phyloP scores from a whole-genome alignment of 1,140 invertebrate genomes.

The Ditylenchus dipsaci region DNA sequence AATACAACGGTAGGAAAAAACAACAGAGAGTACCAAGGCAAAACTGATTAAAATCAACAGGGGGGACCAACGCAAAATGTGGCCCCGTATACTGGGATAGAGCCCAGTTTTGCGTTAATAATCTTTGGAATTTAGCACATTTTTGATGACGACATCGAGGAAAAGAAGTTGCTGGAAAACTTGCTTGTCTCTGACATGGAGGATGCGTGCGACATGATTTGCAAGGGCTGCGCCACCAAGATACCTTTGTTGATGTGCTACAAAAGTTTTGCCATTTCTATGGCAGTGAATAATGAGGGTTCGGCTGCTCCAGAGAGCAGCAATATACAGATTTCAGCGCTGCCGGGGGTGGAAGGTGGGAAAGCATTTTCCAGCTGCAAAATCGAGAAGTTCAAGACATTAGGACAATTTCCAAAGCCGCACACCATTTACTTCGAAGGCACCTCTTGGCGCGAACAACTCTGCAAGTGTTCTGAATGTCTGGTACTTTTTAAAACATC shows the following conservation, averaged over 20 bases:
- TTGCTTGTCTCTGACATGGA: conserved; percentile 8
- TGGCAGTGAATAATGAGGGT: not conserved
- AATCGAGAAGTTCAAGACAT: conserved; percentile 11
- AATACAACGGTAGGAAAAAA: too few relatives aligned
- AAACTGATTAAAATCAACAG: too few relatives aligned
- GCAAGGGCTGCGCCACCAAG: conserved; percentile 30
- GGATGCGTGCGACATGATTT: conserved; percentile 29
- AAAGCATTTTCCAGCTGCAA: conserved; percentile 14
- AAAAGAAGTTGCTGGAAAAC: conserved; percentile 6
- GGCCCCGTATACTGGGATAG: too few relatives aligned
- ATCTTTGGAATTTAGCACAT: conserved; percentile 21
- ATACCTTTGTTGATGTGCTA: conserved; percentile 39
- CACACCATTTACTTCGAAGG: conserved; percentile 3
- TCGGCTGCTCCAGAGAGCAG: not conserved
- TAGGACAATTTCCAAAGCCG: conserved; percentile 3
- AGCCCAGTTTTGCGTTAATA: too few relatives aligned
- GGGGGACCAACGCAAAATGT: too few relatives aligned
- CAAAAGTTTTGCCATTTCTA: not conserved
- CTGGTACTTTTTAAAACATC: conserved; percentile 25
- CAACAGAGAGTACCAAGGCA: too few relatives aligned
- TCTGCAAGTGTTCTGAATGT: conserved; percentile 37
- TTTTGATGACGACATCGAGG: not conserved
- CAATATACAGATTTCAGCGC: not conserved
- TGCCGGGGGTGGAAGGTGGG: not conserved
- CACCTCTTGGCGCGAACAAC: conserved; percentile 26